Base-by-base conservation (phyloP, 2,888 invertebrate species). In the Ferrisia virgata region DNA sequence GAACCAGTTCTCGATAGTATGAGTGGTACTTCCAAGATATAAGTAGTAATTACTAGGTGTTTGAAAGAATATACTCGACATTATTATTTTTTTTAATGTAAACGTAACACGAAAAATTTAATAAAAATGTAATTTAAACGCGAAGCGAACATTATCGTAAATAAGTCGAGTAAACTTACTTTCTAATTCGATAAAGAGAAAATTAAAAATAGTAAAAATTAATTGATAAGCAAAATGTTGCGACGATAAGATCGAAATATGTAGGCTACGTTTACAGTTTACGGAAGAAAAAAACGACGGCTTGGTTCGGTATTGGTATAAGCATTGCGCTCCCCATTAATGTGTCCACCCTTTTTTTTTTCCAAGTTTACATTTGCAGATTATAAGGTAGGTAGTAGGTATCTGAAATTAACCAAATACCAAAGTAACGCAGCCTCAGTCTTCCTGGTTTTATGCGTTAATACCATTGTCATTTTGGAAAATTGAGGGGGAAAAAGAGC, bases 371-470 rank as follows among this genome's bases (percentile, higher is more conserved):
- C 33, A 6, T 76, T 18, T 76, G n/a, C 72, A 76, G 72, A 76
- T 76, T 76, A 76, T 36, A 76, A 76, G 72, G 36, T 76, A 76
- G 36, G n/a, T n/a, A n/a, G n/a, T n/a, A n/a, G n/a, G n/a, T n/a
- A n/a, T 76, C 28, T 31, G 72, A 36, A 76, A 76, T 76, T 36
- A 76, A 78, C 84, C 31, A 36, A 78, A 33, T 43, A 84, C 84
- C 78, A 64, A 84, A 82, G 82, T 84, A 81, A 76, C 81, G 58
- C 40, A 53, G 53, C 82, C 76, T 85, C 81, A 81, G 76, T 85
- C 80, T 81, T 81, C 84, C 76, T 84, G 84, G 18, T 4, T 53
- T 85, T 84, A 81, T 84, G 72, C 85, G 79, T 79, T 80, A 85
- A 80, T 79, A 85, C 78, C 72, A 80, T 72, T 78, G 79, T 83